Conservation (phyloP, 1,140 invertebrate genomes). For the Apocrypta bakeri region DNA sequence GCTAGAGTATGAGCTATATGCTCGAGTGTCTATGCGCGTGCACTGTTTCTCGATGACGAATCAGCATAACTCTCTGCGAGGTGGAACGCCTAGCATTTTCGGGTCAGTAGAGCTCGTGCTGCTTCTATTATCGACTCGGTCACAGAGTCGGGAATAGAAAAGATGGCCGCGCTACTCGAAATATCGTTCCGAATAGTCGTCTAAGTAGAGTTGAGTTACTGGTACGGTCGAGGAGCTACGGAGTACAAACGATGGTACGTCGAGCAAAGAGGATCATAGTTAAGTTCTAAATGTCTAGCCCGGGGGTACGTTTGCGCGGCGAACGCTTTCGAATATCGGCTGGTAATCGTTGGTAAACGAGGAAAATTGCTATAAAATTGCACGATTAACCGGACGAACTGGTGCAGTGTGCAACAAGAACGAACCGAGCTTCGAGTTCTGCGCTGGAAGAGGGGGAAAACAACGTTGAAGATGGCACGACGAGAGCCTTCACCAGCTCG, state of each 20-base stretch:
- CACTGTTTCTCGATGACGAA: constrained; percentile 24
- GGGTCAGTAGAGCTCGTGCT: constrained; percentile 58
- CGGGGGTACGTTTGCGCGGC: constrained; percentile 15
- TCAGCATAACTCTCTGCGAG: constrained; percentile 35
- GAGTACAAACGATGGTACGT: not conserved
- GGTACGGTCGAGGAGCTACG: not conserved
- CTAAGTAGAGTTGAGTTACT: not conserved
- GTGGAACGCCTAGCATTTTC: constrained; percentile 53
- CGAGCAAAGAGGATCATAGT: constrained; percentile 15
- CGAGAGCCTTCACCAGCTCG: constrained; percentile 38
- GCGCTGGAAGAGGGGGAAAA: constrained; percentile 48
- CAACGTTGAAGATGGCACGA: constrained; percentile 25
- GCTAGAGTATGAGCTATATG: not conserved
- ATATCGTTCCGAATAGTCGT: constrained; percentile 50
- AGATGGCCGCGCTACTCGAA: constrained; percentile 47
- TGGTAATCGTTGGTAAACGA: constrained; percentile 69
- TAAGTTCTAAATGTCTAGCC: constrained; percentile 50
- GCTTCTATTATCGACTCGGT: constrained; percentile 59
- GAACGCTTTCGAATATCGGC: constrained; percentile 55
- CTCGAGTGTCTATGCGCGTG: not conserved
- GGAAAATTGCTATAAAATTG: constrained; percentile 75
- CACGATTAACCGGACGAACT: constrained; percentile 60
- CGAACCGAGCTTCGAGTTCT: constrained; percentile 54
- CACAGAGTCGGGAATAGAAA: constrained; percentile 58
- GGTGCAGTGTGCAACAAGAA: constrained; percentile 1